A percentile compares a stretch with the other conserved stretches of the same genome.
Conservation (phyloP, 2,113 vertebrate genomes). For the Oreocharis arfaki region DNA sequence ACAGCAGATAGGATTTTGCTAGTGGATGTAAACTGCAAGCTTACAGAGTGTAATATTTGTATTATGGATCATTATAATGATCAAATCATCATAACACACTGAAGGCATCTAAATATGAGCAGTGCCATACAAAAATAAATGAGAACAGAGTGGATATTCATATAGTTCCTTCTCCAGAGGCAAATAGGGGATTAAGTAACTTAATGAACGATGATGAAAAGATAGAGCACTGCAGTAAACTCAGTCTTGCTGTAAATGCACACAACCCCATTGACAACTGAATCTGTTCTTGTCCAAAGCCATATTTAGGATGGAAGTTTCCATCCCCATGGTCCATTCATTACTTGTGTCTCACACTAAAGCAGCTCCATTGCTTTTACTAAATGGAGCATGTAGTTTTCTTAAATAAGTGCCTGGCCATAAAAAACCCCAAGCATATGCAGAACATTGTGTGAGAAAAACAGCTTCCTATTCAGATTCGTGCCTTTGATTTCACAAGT, state of each 20-base stretch:
- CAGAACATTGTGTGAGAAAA: background rate
- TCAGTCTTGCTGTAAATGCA: background rate
- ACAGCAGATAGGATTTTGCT: background rate
- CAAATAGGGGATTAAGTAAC: background rate
- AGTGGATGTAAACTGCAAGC: background rate
- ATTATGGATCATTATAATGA: background rate
- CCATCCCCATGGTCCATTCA: background rate
- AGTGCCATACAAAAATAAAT: background rate
- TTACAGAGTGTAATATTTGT: background rate
- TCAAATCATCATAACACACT: background rate
- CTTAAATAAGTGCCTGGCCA: background rate
- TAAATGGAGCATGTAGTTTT: slow-evolving; percentile 12
- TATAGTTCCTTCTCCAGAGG: background rate
- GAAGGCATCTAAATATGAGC: background rate
- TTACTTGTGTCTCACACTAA: background rate
- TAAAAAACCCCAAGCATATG: background rate
- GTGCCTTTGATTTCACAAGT: background rate
- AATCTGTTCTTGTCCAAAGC: background rate
- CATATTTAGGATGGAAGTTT: background rate
- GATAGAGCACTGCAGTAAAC: background rate
- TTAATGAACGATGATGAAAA: background rate
- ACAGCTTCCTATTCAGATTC: background rate
- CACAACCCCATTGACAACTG: background rate
- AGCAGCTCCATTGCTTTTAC: slow-evolving; percentile 1
- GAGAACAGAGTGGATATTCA: background rate